A percentile compares a stretch with the other conserved stretches of the same genome.
phyloP scores from a whole-genome alignment of 1,140 invertebrate genomes.

The Drosophila trapezifrons region DNA sequence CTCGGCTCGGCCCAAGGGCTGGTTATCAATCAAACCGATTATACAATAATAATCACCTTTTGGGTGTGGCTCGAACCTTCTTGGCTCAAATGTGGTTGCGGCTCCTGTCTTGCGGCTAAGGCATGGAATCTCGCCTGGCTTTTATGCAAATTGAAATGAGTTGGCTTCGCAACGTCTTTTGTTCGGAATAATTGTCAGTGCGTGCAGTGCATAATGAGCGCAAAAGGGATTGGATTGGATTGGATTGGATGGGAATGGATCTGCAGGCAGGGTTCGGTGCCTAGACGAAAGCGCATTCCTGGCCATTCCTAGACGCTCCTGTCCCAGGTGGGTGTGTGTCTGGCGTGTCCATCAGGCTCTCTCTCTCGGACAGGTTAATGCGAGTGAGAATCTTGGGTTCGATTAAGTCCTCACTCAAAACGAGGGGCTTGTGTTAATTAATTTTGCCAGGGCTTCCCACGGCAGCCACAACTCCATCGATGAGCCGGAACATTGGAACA shows the following conservation, averaged over 20 bases:
- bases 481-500: constrained; percentile 52
- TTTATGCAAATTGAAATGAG: constrained; percentile 79
- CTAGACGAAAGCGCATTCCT: constrained; percentile 54
- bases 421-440: constrained; percentile 30
- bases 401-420: constrained; percentile 11
- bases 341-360: constrained; percentile 32
- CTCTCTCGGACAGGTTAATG: constrained; percentile 20
- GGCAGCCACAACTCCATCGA: constrained; percentile 15
- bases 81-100: constrained; percentile 23
- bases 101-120: constrained; percentile 39
- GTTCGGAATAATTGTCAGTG: constrained; percentile 77
- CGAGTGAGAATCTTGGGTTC: constrained; percentile 8
- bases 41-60: constrained; percentile 53
- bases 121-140: constrained; percentile 52
- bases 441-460: constrained; percentile 10
- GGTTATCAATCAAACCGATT: constrained; percentile 72
- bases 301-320: constrained; percentile 32
- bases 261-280: constrained; percentile 58
- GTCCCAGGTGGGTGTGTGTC: constrained; percentile 33
- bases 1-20: constrained; percentile 14
- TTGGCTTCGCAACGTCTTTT: constrained; percentile 74
- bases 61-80: constrained; percentile 42
- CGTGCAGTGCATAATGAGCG: constrained; percentile 75
- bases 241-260: constrained; percentile 17
- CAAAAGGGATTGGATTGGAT: constrained; percentile 32